Evolutionary conservation across 2,113 vertebrate species (phyloP).

Genomic region (Aptenodytes forsteri): DNA sequence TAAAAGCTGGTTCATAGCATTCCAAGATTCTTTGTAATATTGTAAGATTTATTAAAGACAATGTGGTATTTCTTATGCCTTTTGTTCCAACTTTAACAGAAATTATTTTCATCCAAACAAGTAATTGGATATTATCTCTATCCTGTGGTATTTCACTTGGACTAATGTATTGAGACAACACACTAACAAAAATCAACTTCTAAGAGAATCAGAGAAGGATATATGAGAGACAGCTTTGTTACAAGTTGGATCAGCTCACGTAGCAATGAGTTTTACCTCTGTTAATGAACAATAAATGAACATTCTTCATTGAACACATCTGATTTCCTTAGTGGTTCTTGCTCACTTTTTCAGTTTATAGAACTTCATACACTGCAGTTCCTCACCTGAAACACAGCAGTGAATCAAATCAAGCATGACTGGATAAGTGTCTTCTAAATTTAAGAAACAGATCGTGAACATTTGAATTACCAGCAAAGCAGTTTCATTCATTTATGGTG

Average conservation of each 20-base stretch:
- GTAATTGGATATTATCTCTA: neutral
- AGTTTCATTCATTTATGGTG: neutral
- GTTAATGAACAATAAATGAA: neutral
- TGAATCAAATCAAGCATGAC: neutral
- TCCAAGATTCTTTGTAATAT: conserved; percentile 14
- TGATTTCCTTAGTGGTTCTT: neutral
- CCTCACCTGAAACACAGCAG: neutral
- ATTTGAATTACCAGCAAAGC: neutral
- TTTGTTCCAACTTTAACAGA: neutral
- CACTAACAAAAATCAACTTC: neutral
- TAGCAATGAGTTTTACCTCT: neutral
- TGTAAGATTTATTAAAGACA: conserved; percentile 38
- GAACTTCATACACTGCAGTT: neutral
- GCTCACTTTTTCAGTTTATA: neutral
- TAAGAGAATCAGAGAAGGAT: neutral
- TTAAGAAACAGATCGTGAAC: neutral
- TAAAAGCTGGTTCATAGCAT: conserved; percentile 38
- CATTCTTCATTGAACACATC: neutral
- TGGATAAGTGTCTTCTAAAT: neutral
- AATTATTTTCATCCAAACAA: conserved; percentile 39
- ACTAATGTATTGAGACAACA: neutral
- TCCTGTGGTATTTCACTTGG: neutral
- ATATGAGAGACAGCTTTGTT: neutral
- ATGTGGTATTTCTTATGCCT: neutral
- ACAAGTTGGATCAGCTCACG: neutral